phyloP scores from a whole-genome alignment of 2,797 vertebrate genomes.

The Otolemur crassicaudatus region DNA sequence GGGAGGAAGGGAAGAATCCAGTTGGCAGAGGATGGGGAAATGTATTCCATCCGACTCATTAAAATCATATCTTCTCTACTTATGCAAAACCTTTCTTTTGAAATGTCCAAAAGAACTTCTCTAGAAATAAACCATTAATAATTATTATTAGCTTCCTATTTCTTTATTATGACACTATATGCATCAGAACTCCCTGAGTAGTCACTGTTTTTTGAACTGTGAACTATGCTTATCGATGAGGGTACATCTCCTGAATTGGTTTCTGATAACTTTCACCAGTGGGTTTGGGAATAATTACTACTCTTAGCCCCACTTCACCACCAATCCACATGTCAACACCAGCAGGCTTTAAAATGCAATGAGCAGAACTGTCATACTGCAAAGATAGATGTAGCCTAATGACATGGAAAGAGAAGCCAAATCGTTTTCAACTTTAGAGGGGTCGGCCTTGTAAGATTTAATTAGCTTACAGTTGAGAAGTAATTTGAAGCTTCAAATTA shows the following conservation, averaged over 20 bases:
- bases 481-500: slow-evolving; percentile 66
- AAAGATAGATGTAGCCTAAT: slow-evolving; percentile 41
- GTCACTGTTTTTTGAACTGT: slow-evolving; percentile 32
- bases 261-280: slow-evolving; percentile 39
- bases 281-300: not conserved
- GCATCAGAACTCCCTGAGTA: slow-evolving; percentile 19
- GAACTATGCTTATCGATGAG: not conserved
- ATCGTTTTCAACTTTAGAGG: slow-evolving; percentile 41
- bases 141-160: not conserved
- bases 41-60: not conserved
- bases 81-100: not conserved
- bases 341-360: not conserved
- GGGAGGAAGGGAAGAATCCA: slow-evolving; percentile 10
- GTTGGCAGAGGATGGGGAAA: not conserved
- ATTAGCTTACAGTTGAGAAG: slow-evolving; percentile 70
- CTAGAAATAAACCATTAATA: not conserved
- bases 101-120: slow-evolving; percentile 27
- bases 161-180: not conserved
- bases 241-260: not conserved
- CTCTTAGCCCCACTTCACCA: not conserved
- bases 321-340: not conserved
- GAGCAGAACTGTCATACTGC: not conserved
- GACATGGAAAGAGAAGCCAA: slow-evolving; percentile 54
- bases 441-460: slow-evolving; percentile 57
- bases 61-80: not conserved